Conservation (phyloP, 2,888 invertebrate species). For the Ischnura elegans region DNA sequence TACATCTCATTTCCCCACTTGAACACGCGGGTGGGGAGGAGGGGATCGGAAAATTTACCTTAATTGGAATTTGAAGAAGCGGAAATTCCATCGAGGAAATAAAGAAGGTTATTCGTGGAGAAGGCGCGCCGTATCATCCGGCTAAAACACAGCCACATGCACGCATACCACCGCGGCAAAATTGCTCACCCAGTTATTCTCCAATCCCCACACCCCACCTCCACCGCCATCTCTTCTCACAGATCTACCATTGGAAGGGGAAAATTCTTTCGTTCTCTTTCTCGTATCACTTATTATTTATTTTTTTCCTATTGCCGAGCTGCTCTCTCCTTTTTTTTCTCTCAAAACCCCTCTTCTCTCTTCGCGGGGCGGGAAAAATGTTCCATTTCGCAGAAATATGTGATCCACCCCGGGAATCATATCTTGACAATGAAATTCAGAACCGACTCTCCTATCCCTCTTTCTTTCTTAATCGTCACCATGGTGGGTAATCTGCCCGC, state of each 20-base stretch:
- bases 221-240: background rate
- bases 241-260: background rate
- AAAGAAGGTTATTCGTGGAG: conserved; percentile 3
- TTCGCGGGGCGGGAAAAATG: too few relatives aligned
- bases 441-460: background rate
- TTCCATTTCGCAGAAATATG: background rate
- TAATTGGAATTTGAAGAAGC: conserved; percentile 66
- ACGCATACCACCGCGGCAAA: background rate
- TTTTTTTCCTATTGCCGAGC: background rate
- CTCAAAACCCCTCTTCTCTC: too few relatives aligned
- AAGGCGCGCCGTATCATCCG: conserved; percentile 4
- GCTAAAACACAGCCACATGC: background rate
- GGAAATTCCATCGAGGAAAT: conserved; percentile 47
- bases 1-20: too few relatives aligned
- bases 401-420: background rate
- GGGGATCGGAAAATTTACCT: conserved; percentile 51
- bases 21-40: background rate
- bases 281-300: background rate
- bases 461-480: background rate
- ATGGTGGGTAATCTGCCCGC: too few relatives aligned
- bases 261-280: background rate
- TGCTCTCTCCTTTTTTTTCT: background rate
- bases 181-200: background rate
- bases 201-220: background rate
- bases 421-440: background rate